These are phyloP conservation scores for Cyclura pinguis DNA, from an alignment of 2,797 vertebrate genomes.

Conservation along the genomic window DNA sequence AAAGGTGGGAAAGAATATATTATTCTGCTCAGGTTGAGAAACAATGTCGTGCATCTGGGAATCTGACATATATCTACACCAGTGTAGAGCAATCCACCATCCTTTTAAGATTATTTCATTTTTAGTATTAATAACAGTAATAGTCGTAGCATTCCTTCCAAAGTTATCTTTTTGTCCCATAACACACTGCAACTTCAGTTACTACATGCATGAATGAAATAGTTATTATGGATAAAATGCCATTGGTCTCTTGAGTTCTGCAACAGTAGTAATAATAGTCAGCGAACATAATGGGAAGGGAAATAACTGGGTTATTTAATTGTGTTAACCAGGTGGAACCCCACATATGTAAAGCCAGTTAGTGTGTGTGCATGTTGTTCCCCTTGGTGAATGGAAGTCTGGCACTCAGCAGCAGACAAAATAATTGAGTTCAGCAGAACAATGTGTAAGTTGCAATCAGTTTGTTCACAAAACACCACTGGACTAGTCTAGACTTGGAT, in stretches of 20 bases:
- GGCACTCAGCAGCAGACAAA: neutral
- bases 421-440: neutral
- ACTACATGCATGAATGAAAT: neutral
- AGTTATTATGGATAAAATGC: neutral
- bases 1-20: neutral
- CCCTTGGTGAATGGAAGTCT: neutral
- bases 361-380: no score
- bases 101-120: neutral
- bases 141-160: neutral
- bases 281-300: neutral
- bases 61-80: neutral
- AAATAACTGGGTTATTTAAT: neutral
- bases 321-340: neutral
- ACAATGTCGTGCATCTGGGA: neutral
- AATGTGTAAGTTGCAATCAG: neutral
- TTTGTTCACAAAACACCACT: neutral
- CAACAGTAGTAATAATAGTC: neutral
- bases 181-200: neutral
- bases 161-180: neutral
- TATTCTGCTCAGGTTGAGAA: neutral
- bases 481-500: no score
- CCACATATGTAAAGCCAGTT: neutral
- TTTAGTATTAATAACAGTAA: neutral
- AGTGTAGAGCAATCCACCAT: no score
- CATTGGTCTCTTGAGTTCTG: neutral